Evolutionary conservation across 1,140 invertebrate species (phyloP).

Genomic region (Lasioglossum albipes): DNA sequence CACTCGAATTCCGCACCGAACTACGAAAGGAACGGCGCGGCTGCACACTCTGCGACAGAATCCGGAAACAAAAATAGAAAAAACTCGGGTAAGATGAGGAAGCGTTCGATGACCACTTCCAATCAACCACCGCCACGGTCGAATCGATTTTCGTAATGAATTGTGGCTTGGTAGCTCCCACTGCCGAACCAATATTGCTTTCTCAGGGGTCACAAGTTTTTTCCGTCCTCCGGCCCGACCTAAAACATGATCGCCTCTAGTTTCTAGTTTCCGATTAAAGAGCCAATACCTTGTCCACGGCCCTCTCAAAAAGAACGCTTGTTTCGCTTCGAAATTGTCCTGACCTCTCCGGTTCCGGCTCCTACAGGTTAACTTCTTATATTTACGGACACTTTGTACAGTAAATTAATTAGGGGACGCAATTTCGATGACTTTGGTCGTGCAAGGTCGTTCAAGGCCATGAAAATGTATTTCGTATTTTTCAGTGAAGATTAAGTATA

Average conservation of each 20-base stretch:
- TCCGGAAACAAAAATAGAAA: conserved; percentile 24
- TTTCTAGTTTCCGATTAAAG: conserved; percentile 61
- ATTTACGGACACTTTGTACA: too few species aligned
- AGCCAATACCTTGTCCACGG: conserved; percentile 43
- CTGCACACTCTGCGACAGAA: background rate
- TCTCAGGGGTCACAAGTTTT: conserved; percentile 72
- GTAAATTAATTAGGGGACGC: too few species aligned
- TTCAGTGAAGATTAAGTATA: too few species aligned
- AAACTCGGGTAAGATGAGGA: conserved; percentile 45
- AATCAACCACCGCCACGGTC: conserved; percentile 69
- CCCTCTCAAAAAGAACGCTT: conserved; percentile 35
- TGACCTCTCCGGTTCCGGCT: background rate
- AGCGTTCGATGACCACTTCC: conserved; percentile 66
- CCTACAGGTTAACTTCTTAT: too few species aligned
- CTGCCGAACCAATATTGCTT: conserved; percentile 71
- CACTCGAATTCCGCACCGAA: conserved; percentile 50
- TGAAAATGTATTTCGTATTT: too few species aligned
- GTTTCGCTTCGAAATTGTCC: conserved; percentile 23
- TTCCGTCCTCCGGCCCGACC: conserved; percentile 51
- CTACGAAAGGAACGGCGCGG: conserved; percentile 9
- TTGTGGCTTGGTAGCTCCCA: conserved; percentile 68
- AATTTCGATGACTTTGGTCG: too few species aligned
- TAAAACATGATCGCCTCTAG: conserved; percentile 51
- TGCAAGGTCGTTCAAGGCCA: too few species aligned
- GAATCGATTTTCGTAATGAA: conserved; percentile 75